phyloP scores from a whole-genome alignment of 2,113 vertebrate genomes.

The rabbit (Oryctolagus cuniculus) region DNA sequence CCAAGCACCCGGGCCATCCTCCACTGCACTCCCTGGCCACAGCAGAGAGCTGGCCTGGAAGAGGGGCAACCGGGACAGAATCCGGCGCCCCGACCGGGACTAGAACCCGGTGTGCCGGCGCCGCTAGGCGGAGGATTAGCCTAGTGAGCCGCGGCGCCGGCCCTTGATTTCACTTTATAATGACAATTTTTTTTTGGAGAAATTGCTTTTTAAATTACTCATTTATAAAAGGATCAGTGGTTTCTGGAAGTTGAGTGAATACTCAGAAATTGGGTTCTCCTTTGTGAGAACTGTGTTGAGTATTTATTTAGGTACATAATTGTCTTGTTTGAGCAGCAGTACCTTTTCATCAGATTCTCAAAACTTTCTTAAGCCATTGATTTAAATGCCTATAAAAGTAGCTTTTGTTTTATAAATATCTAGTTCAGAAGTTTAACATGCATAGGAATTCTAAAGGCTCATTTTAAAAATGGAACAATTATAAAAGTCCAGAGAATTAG shows the following conservation, averaged over 20 bases:
- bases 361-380: conserved; percentile 44
- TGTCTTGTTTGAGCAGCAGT: conserved; percentile 34
- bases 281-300: not conserved
- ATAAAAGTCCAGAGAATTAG: conserved; percentile 55
- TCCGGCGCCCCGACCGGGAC: no score
- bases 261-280: not conserved
- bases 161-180: conserved; percentile 31
- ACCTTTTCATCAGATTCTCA: conserved; percentile 55
- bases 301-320: conserved; percentile 37
- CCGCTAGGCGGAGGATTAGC: no score
- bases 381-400: conserved; percentile 35
- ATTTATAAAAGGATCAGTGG: not conserved
- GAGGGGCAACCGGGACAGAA: no score
- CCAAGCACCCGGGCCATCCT: no score
- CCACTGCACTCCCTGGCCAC: no score
- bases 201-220: conserved; percentile 15
- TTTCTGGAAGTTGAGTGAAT: not conserved
- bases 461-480: conserved; percentile 63
- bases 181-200: not conserved
- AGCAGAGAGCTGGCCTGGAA: no score
- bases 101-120: no score
- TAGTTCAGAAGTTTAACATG: conserved; percentile 51
- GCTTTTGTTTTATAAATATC: conserved; percentile 39
- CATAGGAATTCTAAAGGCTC: conserved; percentile 38
- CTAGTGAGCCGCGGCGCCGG: no score